Base-by-base conservation (phyloP, 2,113 vertebrate genomes). In the Vimba vimba region DNA sequence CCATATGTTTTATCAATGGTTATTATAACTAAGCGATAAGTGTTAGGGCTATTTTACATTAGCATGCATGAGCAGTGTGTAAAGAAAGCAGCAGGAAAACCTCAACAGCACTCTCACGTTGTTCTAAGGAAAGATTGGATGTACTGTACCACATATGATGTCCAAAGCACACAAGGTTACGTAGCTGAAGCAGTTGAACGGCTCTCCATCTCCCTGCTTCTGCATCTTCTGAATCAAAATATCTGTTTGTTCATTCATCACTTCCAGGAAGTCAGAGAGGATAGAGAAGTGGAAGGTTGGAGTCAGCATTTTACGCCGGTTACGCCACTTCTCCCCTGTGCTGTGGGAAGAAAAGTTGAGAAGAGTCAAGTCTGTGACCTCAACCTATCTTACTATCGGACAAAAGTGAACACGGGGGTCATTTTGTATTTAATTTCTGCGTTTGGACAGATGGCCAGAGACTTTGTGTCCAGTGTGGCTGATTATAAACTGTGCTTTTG, bases 231-330 rank as follows among this genome's bases (percentile, higher is more conserved):
- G 79, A 85, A 95, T 87, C 88, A 97, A 90, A 90, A 96, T 88
- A 83, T 69, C 87, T 39, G 95, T 94, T 90, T 97, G 96, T 84
- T 97, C 96, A 64, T 96, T 97, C 96, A 97, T 97, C 82, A 97
- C 93, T 36, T 96, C 96, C 50, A 97, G 92, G 90, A 97, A 97
- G 82, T 96, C 94, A 25, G 87, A 89, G 90, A 97, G 95, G 90
- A 97, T 96, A 30, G 94, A 79, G 0, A 97, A 97, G 87, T 97
- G 96, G 91, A 97, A 97, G 0, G 96, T 94, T 4, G 97, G 96
- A 25, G 96, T 97, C 90, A 97, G 91, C 95, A 97, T 95, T 92
- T 96, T 97, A 83, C 97, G 95, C 79, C 96, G 91, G 0, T 90
- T 91, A 1, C 94, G 93, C 97, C 97, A 97, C 84, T 97, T 97